Percentiles rank a stretch among this genome's conserved stretches.
These are phyloP conservation scores for Pseudomyrmex gracilis DNA, from an alignment of 1,140 invertebrate genomes.

Conservation along the genomic window DNA sequence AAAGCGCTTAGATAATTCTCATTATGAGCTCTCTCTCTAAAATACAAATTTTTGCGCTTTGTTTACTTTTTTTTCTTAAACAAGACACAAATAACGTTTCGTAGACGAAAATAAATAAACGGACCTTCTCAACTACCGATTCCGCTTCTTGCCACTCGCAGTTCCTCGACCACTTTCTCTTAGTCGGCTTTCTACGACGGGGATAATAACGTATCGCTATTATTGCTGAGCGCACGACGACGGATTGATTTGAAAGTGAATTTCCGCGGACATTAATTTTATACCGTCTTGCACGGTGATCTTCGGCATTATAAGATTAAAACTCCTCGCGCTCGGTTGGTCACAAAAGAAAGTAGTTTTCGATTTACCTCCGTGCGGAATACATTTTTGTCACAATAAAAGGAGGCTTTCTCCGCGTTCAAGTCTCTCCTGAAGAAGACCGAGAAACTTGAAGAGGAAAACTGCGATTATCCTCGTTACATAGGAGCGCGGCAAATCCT, in stretches of 20 bases:
- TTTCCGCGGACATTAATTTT: not conserved
- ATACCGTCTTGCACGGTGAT: not conserved
- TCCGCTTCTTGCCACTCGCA: not conserved
- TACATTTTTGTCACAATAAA: not conserved
- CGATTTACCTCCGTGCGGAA: not conserved
- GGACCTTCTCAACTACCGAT: conserved; percentile 10
- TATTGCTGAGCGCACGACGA: not conserved
- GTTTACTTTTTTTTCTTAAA: not conserved
- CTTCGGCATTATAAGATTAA: not conserved
- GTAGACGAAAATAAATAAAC: conserved; percentile 20
- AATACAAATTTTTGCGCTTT: conserved; percentile 14
- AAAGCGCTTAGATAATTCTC: not conserved
- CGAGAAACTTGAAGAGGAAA: not conserved
- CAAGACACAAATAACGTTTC: not conserved
- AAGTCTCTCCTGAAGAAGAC: not conserved
- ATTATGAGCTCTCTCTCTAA: not conserved
- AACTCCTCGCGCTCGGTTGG: not conserved
- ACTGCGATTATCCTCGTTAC: not conserved
- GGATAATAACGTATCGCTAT: not conserved
- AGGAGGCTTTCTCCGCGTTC: not conserved
- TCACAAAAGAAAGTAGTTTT: conserved; percentile 1
- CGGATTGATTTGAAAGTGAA: not conserved
- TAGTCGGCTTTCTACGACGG: not conserved
- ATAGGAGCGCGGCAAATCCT: not conserved
- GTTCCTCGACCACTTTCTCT: not conserved